Percentiles rank a stretch among this genome's conserved stretches.
These are phyloP conservation scores for Tubulanus polymorphus DNA, from an alignment of 2,888 invertebrate genomes.

Conservation along the genomic window DNA sequence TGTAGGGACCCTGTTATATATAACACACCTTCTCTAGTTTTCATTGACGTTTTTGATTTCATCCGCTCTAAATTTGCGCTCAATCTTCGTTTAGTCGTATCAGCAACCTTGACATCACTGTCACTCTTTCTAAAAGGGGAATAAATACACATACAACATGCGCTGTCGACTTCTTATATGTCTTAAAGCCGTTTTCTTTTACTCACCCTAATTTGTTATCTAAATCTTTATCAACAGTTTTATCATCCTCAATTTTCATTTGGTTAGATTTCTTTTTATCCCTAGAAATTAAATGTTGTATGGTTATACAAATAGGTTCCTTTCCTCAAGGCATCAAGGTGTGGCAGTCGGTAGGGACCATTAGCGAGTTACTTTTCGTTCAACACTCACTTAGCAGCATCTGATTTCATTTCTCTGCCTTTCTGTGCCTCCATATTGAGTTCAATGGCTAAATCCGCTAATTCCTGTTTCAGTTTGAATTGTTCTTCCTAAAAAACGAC, in stretches of 20 bases:
- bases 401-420: slow-evolving; percentile 32
- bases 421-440: slow-evolving; percentile 51
- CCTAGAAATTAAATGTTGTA: slow-evolving; percentile 22
- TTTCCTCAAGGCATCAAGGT: not conserved
- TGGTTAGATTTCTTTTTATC: slow-evolving; percentile 28
- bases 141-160: not conserved
- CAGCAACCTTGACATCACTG: slow-evolving; percentile 41
- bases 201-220: slow-evolving; percentile 44
- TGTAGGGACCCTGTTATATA: not conserved
- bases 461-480: slow-evolving; percentile 40
- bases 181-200: too few relatives aligned
- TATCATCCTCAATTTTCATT: slow-evolving; percentile 32
- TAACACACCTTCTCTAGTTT: slow-evolving; percentile 44
- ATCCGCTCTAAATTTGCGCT: slow-evolving; percentile 42
- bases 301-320: not conserved
- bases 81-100: slow-evolving; percentile 37
- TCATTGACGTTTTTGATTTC: slow-evolving; percentile 42
- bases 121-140: slow-evolving; percentile 37
- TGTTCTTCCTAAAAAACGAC: slow-evolving; percentile 39
- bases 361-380: too few relatives aligned
- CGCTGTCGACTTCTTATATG: not conserved
- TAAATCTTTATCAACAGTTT: slow-evolving; percentile 26
- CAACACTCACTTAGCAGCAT: slow-evolving; percentile 25
- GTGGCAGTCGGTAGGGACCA: too few relatives aligned
- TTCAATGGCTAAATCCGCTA: slow-evolving; percentile 44